Conservation (phyloP, 2,797 vertebrate species). For the Chelidonichthys spinosus region DNA sequence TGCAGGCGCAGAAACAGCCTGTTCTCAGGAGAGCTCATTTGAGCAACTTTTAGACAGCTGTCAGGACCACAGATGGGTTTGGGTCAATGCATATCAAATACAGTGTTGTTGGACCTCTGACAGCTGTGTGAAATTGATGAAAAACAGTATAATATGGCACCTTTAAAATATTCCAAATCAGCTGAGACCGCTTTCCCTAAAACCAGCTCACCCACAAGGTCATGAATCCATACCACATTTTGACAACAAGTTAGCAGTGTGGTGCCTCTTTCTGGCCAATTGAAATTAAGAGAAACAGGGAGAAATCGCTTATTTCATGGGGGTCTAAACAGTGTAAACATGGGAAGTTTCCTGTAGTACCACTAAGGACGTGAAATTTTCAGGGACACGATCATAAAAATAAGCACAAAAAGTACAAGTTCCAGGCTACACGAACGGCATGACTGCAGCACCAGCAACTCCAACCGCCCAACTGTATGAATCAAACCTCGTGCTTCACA, state of each 20-base stretch:
- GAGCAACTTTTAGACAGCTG: too few species aligned
- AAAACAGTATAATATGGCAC: too few species aligned
- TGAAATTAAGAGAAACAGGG: neutral
- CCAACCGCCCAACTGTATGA: neutral
- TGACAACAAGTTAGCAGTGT: neutral
- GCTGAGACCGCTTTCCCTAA: neutral
- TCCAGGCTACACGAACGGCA: neutral
- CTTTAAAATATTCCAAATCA: neutral
- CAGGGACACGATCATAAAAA: neutral
- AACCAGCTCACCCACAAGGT: neutral
- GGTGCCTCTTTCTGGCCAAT: neutral
- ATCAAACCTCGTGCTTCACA: slow-evolving; percentile 16
- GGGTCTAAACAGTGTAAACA: neutral
- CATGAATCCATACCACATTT: neutral
- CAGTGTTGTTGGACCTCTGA: too few species aligned
- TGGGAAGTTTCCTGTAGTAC: neutral
- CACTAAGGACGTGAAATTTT: neutral
- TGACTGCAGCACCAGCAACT: slow-evolving; percentile 9
- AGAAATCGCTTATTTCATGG: neutral
- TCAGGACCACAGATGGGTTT: too few species aligned
- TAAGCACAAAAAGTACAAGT: slow-evolving; percentile 3
- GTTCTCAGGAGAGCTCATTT: too few species aligned
- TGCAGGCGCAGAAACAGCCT: too few species aligned
- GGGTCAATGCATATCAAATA: too few species aligned
- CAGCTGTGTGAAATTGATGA: too few species aligned